Base-by-base conservation (phyloP, 2,797 vertebrate genomes). In the Leuciscus waleckii region DNA sequence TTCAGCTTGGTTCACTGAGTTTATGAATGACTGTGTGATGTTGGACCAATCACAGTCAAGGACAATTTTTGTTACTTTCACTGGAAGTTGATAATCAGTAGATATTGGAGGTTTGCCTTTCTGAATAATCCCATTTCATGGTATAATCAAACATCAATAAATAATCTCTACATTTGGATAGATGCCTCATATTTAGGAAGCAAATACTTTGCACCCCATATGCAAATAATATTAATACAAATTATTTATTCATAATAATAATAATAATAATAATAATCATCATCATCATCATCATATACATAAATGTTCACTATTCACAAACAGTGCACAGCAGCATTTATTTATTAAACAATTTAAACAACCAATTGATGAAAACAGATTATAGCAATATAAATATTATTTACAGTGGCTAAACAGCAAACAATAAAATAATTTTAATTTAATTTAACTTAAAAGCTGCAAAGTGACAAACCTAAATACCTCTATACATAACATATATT, bases 61-160 rank as follows among this genome's bases (percentile, higher is more conserved):
- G 84, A 83, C 85, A 65, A 71, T 82, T 89, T 87, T 87, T 71
- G 84, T 86, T 90, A 81, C 82, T 87, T 85, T 86, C 29, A 82
- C 83, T 88, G 74, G 67, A 61, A 80, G 86, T 93, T 91, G 92
- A 91, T 90, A 63, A 93, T 91, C 85, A 86, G 85, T 39, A 56
- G 51, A 82, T 81, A 82, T 88, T 61, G 76, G 82, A 85, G 84
- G 87, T 88, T 79, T 6, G 74, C 1, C 81, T 86, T 89, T 88
- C 69, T 81, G 83, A 76, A 67, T 73, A 32, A 39, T 63, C 74
- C 71, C 32, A 46, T 84, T 46, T 56, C 82, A 82, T 71, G 88
- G 89, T 82, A 82, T 83, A 79, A 83, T 86, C 88, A 90, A 89
- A 90, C 39, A 80, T 87, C 76, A 26, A n/a, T 54, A 70, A n/a